These are phyloP conservation scores for Nomada hirtipes DNA, from an alignment of 2,888 invertebrate species.

Conservation along the genomic window DNA sequence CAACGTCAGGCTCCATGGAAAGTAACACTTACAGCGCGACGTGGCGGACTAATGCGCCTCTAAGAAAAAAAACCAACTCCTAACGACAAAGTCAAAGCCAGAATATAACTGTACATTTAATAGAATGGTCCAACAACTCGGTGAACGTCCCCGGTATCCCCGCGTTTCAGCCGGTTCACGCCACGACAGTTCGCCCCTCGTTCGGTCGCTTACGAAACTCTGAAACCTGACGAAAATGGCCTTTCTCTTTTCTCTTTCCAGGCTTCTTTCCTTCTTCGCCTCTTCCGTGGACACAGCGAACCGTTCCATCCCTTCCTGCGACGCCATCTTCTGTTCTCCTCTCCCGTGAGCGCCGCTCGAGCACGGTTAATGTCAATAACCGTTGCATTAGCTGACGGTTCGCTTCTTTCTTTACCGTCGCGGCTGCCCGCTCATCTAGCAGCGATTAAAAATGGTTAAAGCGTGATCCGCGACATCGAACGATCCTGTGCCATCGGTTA, in stretches of 20 bases:
- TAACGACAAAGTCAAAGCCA: constrained; percentile 44
- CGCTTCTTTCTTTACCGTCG: constrained; percentile 70
- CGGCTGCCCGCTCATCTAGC: constrained; percentile 53
- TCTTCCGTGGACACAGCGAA: constrained; percentile 56
- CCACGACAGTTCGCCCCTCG: constrained; percentile 42
- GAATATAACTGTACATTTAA: constrained; percentile 67
- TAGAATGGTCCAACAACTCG: constrained; percentile 51
- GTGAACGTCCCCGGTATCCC: constrained; percentile 31
- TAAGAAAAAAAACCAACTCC: constrained; percentile 50
- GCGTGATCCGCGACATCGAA: constrained; percentile 57
- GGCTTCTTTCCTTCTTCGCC: constrained; percentile 40
- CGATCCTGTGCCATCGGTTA: constrained; percentile 6
- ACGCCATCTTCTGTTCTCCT: constrained; percentile 29
- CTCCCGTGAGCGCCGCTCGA: constrained; percentile 27
- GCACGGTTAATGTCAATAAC: constrained; percentile 69
- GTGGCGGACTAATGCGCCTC: constrained; percentile 17
- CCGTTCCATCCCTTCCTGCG: constrained; percentile 19
- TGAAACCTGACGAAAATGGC: constrained; percentile 24
- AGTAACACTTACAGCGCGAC: neutral
- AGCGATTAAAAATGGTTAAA: constrained; percentile 73
- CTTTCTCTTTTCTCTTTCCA: constrained; percentile 21
- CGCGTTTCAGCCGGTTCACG: constrained; percentile 16
- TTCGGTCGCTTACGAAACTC: constrained; percentile 45
- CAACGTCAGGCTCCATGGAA: constrained; percentile 4
- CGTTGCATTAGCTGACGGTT: constrained; percentile 73